phyloP scores from a whole-genome alignment of 64 coral and sea anemone species.

The Porites australiensis region DNA sequence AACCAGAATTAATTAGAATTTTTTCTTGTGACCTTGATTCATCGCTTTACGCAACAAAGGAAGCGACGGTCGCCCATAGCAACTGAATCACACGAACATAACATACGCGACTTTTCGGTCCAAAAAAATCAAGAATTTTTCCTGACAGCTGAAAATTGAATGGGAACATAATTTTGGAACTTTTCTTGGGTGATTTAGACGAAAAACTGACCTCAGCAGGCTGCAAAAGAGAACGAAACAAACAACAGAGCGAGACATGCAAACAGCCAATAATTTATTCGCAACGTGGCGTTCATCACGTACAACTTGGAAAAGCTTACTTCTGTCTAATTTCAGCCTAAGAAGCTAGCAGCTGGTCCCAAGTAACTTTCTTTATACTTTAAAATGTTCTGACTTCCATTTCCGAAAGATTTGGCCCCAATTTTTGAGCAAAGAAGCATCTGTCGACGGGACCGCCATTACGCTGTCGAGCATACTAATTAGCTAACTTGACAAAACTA shows the following conservation, averaged over 20 bases:
- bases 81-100: not conserved
- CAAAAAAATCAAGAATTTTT: not conserved
- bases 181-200: not conserved
- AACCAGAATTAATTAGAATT: too few species aligned
- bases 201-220: not conserved
- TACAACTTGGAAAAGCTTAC: not conserved
- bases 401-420: constrained; percentile 3
- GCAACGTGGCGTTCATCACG: not conserved
- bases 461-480: not conserved
- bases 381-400: constrained; percentile 12
- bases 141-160: constrained; percentile 1
- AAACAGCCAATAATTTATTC: not conserved
- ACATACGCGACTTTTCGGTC: too few species aligned
- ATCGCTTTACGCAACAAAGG: too few species aligned
- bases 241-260: not conserved
- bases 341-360: constrained; percentile 10
- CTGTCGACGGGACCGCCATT: not conserved
- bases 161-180: not conserved
- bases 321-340: not conserved
- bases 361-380: not conserved
- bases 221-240: constrained; percentile 1
- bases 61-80: not conserved
- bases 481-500: constrained; percentile 3
- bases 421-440: constrained; percentile 9
- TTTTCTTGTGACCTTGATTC: too few species aligned